Percentiles rank a stretch among this genome's conserved stretches.
phyloP scores from a whole-genome alignment of 2,113 vertebrate genomes.

The Lasiurus cinereus region DNA sequence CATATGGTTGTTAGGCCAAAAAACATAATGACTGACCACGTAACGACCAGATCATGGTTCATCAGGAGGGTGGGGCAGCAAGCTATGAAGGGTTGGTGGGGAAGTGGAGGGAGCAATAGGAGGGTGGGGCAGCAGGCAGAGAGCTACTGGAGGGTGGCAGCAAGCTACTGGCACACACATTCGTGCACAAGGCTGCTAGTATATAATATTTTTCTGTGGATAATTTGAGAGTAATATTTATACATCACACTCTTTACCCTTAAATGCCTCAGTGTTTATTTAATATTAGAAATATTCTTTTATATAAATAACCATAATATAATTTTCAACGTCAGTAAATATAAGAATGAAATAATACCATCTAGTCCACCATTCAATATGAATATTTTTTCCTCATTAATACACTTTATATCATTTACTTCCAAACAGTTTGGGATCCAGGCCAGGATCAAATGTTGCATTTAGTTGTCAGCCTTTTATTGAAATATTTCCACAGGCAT shows the following conservation, averaged over 20 bases:
- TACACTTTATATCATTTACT: conserved; percentile 28
- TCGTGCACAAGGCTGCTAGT: no score
- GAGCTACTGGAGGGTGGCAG: no score
- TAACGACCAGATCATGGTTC: no score
- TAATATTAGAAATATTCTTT: conserved; percentile 9
- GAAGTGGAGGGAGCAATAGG: no score
- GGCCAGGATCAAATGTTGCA: not conserved
- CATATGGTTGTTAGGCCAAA: no score
- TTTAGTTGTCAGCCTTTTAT: conserved; percentile 8
- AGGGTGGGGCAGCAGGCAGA: no score
- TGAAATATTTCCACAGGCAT: not conserved
- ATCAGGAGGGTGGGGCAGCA: no score
- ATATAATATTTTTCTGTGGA: not conserved
- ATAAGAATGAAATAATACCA: not conserved
- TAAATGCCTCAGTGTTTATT: not conserved
- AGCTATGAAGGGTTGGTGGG: no score
- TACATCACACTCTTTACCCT: not conserved
- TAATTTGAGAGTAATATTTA: not conserved
- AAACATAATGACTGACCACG: no score
- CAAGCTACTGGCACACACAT: no score
- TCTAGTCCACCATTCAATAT: not conserved
- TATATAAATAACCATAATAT: not conserved
- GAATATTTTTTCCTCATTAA: not conserved
- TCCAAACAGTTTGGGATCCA: not conserved
- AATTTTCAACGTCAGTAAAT: conserved; percentile 1